Percentiles rank a stretch among this genome's conserved stretches.
Evolutionary conservation across 2,797 vertebrate species (phyloP).

Genomic region (Cuculus canorus): DNA sequence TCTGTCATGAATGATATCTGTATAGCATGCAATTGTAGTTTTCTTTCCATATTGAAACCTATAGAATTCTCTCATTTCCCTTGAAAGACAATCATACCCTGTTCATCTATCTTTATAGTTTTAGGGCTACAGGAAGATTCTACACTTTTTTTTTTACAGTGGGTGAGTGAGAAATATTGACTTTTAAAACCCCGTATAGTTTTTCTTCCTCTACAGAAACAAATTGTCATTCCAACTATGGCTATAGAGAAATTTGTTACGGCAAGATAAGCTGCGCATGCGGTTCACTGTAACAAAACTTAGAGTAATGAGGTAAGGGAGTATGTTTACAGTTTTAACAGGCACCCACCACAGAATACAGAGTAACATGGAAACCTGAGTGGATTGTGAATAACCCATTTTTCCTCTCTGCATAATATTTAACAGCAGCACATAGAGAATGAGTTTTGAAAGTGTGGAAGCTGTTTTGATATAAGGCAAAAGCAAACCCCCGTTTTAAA

Average conservation of each 20-base stretch:
- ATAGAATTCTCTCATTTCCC: constrained; percentile 16
- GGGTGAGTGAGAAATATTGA: constrained; percentile 15
- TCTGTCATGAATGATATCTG: constrained; percentile 56
- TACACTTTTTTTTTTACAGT: not conserved
- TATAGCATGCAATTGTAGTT: constrained; percentile 30
- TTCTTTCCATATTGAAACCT: constrained; percentile 16
- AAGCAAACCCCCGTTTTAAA: constrained; percentile 15
- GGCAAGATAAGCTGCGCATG: constrained; percentile 39
- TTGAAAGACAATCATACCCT: constrained; percentile 24
- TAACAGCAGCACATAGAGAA: not conserved
- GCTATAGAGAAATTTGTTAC: constrained; percentile 51
- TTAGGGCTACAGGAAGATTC: constrained; percentile 30
- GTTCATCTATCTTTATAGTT: not conserved
- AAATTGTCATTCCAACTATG: constrained; percentile 44
- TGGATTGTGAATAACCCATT: not conserved
- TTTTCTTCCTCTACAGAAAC: constrained; percentile 47
- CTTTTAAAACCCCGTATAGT: constrained; percentile 28
- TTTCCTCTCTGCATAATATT: not conserved
- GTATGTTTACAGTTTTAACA: constrained; percentile 13
- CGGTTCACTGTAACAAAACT: constrained; percentile 32
- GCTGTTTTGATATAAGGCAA: not conserved
- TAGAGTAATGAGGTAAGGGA: constrained; percentile 51
- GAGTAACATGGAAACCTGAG: not conserved
- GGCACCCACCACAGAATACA: not conserved
- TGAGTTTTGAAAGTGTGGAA: not conserved